Base-by-base conservation (phyloP, 1,140 invertebrate species). In the Oscheius sp. region DNA sequence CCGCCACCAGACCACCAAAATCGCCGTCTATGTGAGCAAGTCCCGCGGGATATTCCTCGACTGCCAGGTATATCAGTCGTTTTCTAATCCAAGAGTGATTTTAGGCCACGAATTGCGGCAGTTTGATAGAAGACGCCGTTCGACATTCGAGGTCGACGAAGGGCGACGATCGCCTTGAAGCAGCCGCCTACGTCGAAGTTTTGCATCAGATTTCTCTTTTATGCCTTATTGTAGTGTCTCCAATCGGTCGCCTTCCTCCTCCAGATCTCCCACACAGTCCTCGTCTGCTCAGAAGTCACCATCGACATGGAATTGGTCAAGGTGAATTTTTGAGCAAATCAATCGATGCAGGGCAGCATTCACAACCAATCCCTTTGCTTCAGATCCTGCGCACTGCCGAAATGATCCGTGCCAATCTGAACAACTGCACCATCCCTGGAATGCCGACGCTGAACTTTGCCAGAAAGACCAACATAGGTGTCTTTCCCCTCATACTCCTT, bases 211-310 rank as follows among this genome's bases (percentile, higher is more conserved):
- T 75, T 18, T 68, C 15, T 68, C 74, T 78, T 13, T 20, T 74
- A 62, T 68, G 15, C 15, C 20, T 18, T 20, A 10, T 67, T 82
- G 80, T 59, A 80, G 80, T 36, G 23, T 7, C 32, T 80, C 15
- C 80, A 76, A 70, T 49, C 82, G 4, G 26, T 82, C 18, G 29
- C 66, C 42, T 65, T 84, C 2, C 7, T 82, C 13, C 66, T 73
- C 18, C 73, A 79, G 58, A 31, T 84, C 23, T 84, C 82, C 52
- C 75, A 84, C 46, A 80, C 80, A n/a, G 18, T 82, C 20, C 31
- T 82, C 15, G 52, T 82, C 32, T 74, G 75, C 35, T 58, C 79
- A 52, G 80, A 82, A 49, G 80, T 76, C 78, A 84, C 83, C 29
- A 75, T 82, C 28, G 82, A 82, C 52, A 49, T 84, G 28, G 66